Evolutionary conservation across 2,888 invertebrate genomes (phyloP), one percentile per base, ranked within the genome.

Genomic region (Drosophila lacicola): DNA sequence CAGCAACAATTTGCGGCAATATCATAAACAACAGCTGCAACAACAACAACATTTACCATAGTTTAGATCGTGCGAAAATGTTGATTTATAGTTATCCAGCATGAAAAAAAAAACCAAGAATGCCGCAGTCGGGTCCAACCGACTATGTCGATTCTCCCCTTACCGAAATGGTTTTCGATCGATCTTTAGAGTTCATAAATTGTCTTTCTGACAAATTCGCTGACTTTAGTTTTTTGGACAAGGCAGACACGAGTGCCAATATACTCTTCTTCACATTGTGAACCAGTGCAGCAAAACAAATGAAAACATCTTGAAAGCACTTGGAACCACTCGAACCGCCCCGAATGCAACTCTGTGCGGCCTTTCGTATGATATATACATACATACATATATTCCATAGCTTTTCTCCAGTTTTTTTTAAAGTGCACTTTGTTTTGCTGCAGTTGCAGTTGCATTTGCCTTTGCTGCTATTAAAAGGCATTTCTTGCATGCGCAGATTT

Each of bases 51-150:
- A 33, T 25, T 21, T 36, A 53, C 46, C 61, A 55, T 45, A 14
- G 56, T 49, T 10, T 9, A 37, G 57, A 73, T 73, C 76, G 73
- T 73, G 73, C 70, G 73, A 75, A 75, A 76, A 76, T 70, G 62
- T 34, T 55, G 75, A 71, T 71, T 74, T 73, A 64, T 47, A 45
- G 51, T 57, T 19, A 8, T 1, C 9, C 34, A 55, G 9, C 49
- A 53, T 51, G 55, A 21, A 53, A 14, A 5, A 45, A 36, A 36
- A 46, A 21, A 21, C 19, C 9, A 29, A 29, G 29, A 8, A 29
- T 29, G 29, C 8, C 2, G 29, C 29, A 8, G 29, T 29, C 29
- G 29, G 8, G 29, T 29, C 29, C 29, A 29, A 29, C 29, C 29
- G 8, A 29, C 29, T 29, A 29, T 29, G 8, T 29, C 6, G 0